phyloP scores from a whole-genome alignment of 2,797 vertebrate genomes.

The Notoglanidium macrostoma region DNA sequence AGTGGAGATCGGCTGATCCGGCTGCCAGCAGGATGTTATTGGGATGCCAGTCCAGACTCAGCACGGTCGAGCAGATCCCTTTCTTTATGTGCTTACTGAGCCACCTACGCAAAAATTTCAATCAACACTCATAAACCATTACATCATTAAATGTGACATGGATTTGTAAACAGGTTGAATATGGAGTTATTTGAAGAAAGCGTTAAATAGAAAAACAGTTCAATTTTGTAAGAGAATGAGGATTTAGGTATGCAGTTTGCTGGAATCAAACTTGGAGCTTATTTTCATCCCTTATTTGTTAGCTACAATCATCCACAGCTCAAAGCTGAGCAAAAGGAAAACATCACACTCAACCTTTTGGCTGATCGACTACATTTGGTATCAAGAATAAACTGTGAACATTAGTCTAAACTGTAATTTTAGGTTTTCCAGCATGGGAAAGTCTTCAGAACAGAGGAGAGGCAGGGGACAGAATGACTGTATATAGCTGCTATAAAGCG shows the following conservation, averaged over 20 bases:
- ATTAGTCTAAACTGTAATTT: neutral
- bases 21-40: slow-evolving; percentile 81
- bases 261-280: neutral
- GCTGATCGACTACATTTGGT: neutral
- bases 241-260: neutral
- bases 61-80: slow-evolving; percentile 74
- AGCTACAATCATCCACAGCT: neutral
- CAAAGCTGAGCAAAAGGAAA: neutral
- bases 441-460: neutral
- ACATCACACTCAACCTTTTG: neutral
- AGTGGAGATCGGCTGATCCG: slow-evolving; percentile 77
- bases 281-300: neutral
- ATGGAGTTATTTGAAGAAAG: neutral
- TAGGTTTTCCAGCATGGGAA: neutral
- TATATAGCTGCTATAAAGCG: too few relatives aligned
- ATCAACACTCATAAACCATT: neutral
- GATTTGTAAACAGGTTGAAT: neutral
- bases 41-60: slow-evolving; percentile 81
- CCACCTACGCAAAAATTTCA: slow-evolving; percentile 74
- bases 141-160: neutral
- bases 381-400: neutral
- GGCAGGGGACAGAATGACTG: too few relatives aligned
- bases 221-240: neutral
- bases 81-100: slow-evolving; percentile 83
- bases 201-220: neutral